Evolutionary conservation across 2,113 vertebrate genomes (phyloP).

Genomic region (Odocoileus hemionus): DNA sequence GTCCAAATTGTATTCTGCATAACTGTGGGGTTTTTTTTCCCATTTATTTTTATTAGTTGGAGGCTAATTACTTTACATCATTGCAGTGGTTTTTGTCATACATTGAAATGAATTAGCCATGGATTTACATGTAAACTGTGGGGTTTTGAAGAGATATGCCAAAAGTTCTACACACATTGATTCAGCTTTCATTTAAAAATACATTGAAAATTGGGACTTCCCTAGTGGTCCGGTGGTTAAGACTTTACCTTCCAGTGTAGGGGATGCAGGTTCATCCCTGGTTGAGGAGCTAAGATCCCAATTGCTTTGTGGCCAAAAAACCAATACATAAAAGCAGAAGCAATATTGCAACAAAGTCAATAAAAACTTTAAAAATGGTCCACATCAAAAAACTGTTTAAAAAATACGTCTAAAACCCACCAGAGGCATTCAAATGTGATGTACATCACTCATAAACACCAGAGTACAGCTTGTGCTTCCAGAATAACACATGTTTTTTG

Average conservation of each 20-base stretch:
- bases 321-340: background rate
- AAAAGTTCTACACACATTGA: background rate
- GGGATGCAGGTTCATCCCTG: background rate
- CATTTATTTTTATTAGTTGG: too few species aligned
- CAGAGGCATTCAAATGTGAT: background rate
- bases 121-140: too few species aligned
- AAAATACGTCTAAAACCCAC: background rate
- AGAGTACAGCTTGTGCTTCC: background rate
- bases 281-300: background rate
- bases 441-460: background rate
- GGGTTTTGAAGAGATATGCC: background rate
- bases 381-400: background rate
- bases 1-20: background rate
- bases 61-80: too few species aligned
- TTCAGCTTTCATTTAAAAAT: background rate
- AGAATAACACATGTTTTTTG: background rate
- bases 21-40: background rate
- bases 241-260: background rate
- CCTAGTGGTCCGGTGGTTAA: background rate
- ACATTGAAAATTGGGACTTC: background rate
- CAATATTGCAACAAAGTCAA: background rate
- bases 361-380: background rate
- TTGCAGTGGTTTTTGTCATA: too few species aligned
- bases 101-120: too few species aligned
- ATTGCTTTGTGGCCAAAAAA: background rate